Base-by-base conservation (phyloP, 2,113 vertebrate genomes). In the Coturnix japonica region DNA sequence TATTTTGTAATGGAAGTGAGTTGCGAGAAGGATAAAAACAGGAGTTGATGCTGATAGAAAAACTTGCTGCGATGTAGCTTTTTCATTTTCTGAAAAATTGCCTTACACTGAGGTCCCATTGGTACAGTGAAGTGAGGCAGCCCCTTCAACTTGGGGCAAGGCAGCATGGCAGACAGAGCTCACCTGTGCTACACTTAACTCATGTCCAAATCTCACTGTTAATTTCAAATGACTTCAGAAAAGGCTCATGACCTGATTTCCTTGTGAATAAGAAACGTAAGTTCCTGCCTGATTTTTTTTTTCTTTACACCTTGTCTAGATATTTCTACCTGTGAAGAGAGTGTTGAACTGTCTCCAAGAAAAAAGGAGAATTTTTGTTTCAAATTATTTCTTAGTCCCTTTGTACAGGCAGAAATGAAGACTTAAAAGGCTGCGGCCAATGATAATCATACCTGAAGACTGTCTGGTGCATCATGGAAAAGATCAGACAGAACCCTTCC, bases 1-100 rank as follows among this genome's bases (percentile, higher is more conserved):
- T 95, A 3, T 95, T 89, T 66, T 90, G 46, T 87, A 92, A 56
- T 13, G n/a, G n/a, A 87, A 89, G 41, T 7, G 49, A 89, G 41
- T 65, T 84, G 44, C 9, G 57, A 51, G 64, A 86, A n/a, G 28
- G n/a, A 3, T 64, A 76, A 83, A 79, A 31, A 7, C 14, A 8
- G 1, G 54, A 84, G 33, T 39, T 80, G 30, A 64, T 28, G 3
- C n/a, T 30, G 63, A 82, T 67, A 71, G 57, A 75, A 85, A 82
- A 88, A 56, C 37, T 43, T 49, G 13, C 20, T 74, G 4, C 60
- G 67, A 66, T 61, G 20, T 70, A 44, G 9, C 12, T 33, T 20
- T 72, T 26, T 3, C 23, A 61, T 80, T 56, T 57, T 56, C n/a
- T 83, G 67, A 30, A 54, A 70, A 23, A 46, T 30, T 37, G 1